Evolutionary conservation across 2,113 vertebrate species (phyloP), one percentile per base, ranked within the genome.

Genomic region (Acrocephalus kingi): DNA sequence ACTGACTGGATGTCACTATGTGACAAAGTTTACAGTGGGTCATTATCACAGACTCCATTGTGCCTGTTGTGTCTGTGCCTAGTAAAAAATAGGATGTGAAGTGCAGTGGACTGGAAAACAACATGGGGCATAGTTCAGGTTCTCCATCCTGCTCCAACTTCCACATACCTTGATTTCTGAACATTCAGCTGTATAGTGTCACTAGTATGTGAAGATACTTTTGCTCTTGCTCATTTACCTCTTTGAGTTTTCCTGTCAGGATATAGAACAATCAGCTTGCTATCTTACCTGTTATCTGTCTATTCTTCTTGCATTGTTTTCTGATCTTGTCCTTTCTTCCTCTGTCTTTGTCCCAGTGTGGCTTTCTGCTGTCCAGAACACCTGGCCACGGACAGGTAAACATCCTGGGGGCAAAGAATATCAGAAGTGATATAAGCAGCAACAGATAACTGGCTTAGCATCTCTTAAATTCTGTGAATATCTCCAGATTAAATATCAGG

Each of bases 331-430:
- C 62, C 74, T 97, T 95, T 94, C 85, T 91, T 94, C 81, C 76
- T 91, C 86, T 92, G 93, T 94, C 95, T 89, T 81, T 93, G 43
- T 87, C 93, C 39, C 89, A 86, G 2, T 90, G 68, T 89, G 94
- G 96, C 83, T 91, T 97, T 89, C 84, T 95, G 63, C 95, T 96
- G 52, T 90, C 93, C 94, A 96, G 96, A 95, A 91, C 92, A 76
- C 46, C 96, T 90, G 90, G 83, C 79, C 68, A 91, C 0, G 81
- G 90, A 96, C 97, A 97, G 97, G 97, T 97, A 97, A 97, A 96
- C 54, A 86, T 63, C 77, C 59, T 31, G 46, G 51, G 49, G 64
- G 27, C 76, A 67, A 73, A 87, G 51, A 77, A 73, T 67, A 45
- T 69, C 66, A 58, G 51, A 78, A 93, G n/a, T 73, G 19, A 48